Evolutionary conservation across 1,140 invertebrate genomes (phyloP).

Genomic region (Holcopasites calliopsidis): DNA sequence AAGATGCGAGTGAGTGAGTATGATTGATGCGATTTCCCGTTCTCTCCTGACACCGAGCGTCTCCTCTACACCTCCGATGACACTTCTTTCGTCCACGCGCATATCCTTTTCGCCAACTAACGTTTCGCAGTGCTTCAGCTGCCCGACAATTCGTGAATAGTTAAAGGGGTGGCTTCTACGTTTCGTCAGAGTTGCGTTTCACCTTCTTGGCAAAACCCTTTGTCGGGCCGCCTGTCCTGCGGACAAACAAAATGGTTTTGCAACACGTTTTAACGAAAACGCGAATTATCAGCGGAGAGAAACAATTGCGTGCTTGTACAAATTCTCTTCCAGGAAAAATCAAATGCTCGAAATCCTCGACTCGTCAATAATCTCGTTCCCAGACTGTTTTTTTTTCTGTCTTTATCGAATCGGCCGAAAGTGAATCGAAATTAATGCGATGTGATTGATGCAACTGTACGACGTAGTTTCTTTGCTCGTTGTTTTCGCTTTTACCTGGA

Average conservation of each 20-base stretch:
- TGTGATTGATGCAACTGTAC: slow-evolving; percentile 37
- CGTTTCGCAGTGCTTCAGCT: neutral
- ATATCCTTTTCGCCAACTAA: neutral
- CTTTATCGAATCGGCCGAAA: slow-evolving; percentile 7
- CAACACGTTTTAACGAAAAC: neutral
- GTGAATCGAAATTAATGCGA: slow-evolving; percentile 32
- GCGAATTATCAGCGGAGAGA: neutral
- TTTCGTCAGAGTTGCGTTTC: neutral
- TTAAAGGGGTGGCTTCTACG: neutral
- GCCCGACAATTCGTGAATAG: neutral
- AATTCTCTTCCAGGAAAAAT: slow-evolving; percentile 34
- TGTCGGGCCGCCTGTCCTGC: no score
- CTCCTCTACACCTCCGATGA: slow-evolving; percentile 45
- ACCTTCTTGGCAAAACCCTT: neutral
- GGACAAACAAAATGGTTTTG: no score
- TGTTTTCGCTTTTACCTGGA: neutral
- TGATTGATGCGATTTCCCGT: slow-evolving; percentile 68
- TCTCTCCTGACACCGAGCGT: slow-evolving; percentile 52
- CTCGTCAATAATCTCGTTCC: slow-evolving; percentile 42
- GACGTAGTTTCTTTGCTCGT: neutral
- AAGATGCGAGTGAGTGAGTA: slow-evolving; percentile 66
- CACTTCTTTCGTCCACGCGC: neutral
- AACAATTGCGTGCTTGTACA: neutral
- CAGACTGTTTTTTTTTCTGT: neutral
- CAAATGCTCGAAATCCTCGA: slow-evolving; percentile 3